These are phyloP conservation scores for Penelope pileata DNA, from an alignment of 2,113 vertebrate genomes.

Conservation along the genomic window DNA sequence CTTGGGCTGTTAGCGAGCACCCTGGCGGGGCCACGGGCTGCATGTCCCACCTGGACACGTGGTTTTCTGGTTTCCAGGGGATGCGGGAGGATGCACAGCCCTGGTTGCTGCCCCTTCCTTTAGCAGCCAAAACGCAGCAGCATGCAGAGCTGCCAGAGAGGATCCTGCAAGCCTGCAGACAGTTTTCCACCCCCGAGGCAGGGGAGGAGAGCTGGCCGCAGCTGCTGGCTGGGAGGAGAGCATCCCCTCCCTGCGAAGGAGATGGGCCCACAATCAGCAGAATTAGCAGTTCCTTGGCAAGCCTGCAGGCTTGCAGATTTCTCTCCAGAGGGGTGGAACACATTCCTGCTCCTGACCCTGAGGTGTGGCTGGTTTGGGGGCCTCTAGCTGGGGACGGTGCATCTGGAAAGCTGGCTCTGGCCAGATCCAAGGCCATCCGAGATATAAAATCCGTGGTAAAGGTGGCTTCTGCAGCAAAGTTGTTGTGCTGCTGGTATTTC, in stretches of 20 bases:
- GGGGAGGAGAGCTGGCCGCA: neutral
- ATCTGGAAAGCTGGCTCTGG: neutral
- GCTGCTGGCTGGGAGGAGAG: neutral
- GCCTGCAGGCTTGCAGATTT: neutral
- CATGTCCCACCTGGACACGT: neutral
- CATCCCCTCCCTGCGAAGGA: accelerated
- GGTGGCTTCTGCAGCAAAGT: neutral
- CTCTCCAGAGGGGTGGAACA: neutral
- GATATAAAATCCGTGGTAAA: neutral
- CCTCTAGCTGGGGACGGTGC: neutral
- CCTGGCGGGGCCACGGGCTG: neutral
- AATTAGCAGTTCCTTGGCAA: neutral
- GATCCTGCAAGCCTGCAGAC: neutral
- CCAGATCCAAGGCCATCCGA: accelerated
- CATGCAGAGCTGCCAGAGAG: neutral
- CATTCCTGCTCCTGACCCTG: neutral
- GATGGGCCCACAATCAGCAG: neutral
- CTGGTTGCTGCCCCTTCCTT: neutral
- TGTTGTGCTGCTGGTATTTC: neutral
- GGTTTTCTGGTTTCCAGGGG: neutral
- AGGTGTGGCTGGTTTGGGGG: neutral
- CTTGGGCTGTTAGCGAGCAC: neutral
- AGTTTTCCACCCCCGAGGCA: neutral
- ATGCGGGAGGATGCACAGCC: neutral
- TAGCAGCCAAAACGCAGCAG: accelerated